Evolutionary conservation across 1,140 invertebrate genomes (phyloP).

Genomic region (Bombus sylvicola): DNA sequence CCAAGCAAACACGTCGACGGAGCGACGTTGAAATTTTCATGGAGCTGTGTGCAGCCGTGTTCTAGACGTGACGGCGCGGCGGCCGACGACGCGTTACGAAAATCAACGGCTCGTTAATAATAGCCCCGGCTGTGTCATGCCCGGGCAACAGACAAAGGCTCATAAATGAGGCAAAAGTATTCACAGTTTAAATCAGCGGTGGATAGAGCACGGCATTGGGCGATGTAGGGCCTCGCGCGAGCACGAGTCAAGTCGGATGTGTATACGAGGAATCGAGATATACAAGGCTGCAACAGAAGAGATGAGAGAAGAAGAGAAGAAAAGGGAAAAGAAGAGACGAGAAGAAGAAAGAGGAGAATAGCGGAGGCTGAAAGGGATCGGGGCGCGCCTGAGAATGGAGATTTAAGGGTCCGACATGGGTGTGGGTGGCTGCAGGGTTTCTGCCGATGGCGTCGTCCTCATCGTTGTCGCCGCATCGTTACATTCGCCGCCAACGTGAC

Average conservation of each 20-base stretch:
- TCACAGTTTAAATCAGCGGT: conserved; percentile 61
- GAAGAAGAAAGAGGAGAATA: conserved; percentile 40
- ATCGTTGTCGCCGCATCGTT: conserved; percentile 60
- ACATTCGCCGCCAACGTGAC: conserved; percentile 75
- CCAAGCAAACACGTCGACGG: too few relatives aligned
- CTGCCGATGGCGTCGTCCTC: conserved; percentile 55
- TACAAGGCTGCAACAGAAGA: background rate
- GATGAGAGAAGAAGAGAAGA: conserved; percentile 50
- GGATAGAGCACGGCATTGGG: conserved; percentile 34
- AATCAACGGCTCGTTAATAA: conserved; percentile 24
- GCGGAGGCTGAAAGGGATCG: conserved; percentile 69
- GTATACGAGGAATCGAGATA: conserved; percentile 11
- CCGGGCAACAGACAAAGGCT: background rate
- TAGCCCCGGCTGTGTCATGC: background rate
- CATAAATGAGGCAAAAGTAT: conserved; percentile 51
- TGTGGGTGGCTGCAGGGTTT: conserved; percentile 70
- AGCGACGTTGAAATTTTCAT: background rate
- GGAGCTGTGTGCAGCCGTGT: too few relatives aligned
- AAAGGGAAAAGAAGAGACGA: conserved; percentile 60
- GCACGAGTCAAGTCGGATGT: conserved; percentile 24
- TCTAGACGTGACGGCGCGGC: background rate
- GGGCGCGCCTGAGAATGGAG: conserved; percentile 76
- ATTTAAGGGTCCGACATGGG: conserved; percentile 75
- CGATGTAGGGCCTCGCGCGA: background rate
- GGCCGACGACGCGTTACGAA: background rate